Evolutionary conservation across 1,140 invertebrate genomes (phyloP), one percentile per base, ranked within the genome.

Genomic region (Scylla paramamosain): DNA sequence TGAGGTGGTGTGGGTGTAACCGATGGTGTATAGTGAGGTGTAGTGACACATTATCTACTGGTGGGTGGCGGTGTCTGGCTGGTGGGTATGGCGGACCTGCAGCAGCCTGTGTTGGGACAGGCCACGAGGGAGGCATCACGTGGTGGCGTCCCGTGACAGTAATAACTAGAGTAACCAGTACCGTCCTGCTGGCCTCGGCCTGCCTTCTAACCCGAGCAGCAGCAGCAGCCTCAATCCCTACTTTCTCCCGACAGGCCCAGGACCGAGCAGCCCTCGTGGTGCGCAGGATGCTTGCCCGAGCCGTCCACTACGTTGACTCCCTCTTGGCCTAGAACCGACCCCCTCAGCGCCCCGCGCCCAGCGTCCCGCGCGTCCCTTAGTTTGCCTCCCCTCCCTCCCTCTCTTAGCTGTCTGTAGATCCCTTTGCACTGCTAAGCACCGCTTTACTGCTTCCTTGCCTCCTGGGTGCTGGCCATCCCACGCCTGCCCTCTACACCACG

Each of bases 191-290:
- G 52, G 52, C 52, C 52, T 59, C 52, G 39, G 39, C 10, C 52
- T 59, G 12, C 52, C 52, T 59, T 12, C 52, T 8, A 14, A 20
- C 0, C 52, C 10, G 10, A 59, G 52, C 52, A 59, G 52, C 29
- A 59, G 52, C 10, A 59, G 52, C 29, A 14, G 20, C 25, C 31
- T 89, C 31, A 83, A 67, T 67, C 90, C 25, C 84, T 83, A 28
- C 77, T 4, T 48, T 87, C 84, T 46, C 39, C 84, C 94, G n/a
- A 87, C 91, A 95, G 94, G 94, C 90, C 25, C 91, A 88, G 29
- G 94, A 95, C 31, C 91, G 94, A 28, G 52, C 94, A 25, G 52
- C 82, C 59, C 25, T 93, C 14, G 10, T 93, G 89, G 94, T 95
- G 91, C 31, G 94, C 25, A 52, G 82, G 12, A 25, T 93, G 31